A percentile compares a stretch with the other conserved stretches of the same genome.
phyloP scores from a whole-genome alignment of 2,888 invertebrate genomes.

The Arrhopalites spinosus region DNA sequence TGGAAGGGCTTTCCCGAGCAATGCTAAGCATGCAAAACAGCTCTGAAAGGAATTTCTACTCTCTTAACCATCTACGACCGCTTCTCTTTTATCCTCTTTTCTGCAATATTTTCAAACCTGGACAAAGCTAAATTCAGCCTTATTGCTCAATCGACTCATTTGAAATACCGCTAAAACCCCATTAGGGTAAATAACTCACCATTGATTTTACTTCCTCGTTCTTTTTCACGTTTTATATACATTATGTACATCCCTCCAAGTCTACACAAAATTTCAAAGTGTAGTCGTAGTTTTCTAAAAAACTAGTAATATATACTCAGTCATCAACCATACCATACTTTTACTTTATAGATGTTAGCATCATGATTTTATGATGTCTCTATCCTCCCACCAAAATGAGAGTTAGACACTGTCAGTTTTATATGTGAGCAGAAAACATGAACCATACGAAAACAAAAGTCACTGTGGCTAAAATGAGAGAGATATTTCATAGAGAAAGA shows the following conservation, averaged over 20 bases:
- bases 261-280: background rate
- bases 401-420: background rate
- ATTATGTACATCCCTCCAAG: background rate
- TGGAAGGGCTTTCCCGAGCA: constrained; percentile 55
- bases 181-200: constrained; percentile 19
- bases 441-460: background rate
- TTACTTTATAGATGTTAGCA: background rate
- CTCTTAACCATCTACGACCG: constrained; percentile 36
- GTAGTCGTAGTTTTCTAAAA: too few species aligned
- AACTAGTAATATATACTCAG: too few species aligned
- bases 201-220: background rate
- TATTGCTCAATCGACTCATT: constrained; percentile 31
- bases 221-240: constrained; percentile 8
- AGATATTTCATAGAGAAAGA: background rate
- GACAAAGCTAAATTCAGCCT: constrained; percentile 39
- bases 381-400: background rate
- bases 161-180: constrained; percentile 25
- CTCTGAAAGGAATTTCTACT: constrained; percentile 48
- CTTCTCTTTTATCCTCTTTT: constrained; percentile 21
- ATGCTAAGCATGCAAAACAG: constrained; percentile 55
- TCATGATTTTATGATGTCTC: background rate
- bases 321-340: too few species aligned
- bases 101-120: constrained; percentile 32
- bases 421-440: background rate
- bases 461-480: background rate